phyloP scores from a whole-genome alignment of 2,797 vertebrate species.

The Enteromius afrohamiltoni region DNA sequence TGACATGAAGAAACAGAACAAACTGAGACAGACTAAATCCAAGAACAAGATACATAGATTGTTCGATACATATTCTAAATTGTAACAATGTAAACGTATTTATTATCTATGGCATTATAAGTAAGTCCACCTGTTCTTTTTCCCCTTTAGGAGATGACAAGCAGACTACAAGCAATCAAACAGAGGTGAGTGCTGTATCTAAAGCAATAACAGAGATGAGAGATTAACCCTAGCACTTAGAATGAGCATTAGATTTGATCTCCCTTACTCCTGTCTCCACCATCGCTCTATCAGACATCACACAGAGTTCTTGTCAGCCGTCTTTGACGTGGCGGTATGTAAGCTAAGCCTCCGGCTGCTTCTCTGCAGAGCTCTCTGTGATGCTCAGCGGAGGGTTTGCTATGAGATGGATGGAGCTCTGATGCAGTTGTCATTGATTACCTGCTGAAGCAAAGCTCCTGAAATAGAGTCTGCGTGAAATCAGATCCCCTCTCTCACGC shows the following conservation, averaged over 20 bases:
- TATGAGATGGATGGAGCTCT: constrained; percentile 43
- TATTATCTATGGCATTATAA: neutral
- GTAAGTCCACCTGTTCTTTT: constrained; percentile 42
- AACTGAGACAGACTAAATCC: too few species aligned
- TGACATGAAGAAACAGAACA: too few species aligned
- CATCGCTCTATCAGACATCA: constrained; percentile 25
- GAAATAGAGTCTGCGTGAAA: constrained; percentile 67
- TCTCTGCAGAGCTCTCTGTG: constrained; percentile 26
- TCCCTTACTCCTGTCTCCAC: neutral
- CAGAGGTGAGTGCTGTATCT: constrained; percentile 77
- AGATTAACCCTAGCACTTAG: constrained; percentile 28
- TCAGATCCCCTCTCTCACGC: constrained; percentile 56
- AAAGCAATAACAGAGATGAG: constrained; percentile 8
- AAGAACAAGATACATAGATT: too few species aligned
- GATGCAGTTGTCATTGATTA: constrained; percentile 63
- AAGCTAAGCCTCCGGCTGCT: constrained; percentile 17
- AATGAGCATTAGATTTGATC: constrained; percentile 29
- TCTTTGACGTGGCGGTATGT: constrained; percentile 25
- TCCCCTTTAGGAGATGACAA: constrained; percentile 75
- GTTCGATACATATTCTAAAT: neutral
- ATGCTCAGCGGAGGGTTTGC: constrained; percentile 3
- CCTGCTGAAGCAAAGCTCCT: constrained; percentile 56
- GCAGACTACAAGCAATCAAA: constrained; percentile 77
- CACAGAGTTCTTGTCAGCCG: neutral
- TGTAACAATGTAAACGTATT: neutral